These are phyloP conservation scores for Drosophila triauraria DNA, from an alignment of 1,140 invertebrate genomes.

Conservation along the genomic window DNA sequence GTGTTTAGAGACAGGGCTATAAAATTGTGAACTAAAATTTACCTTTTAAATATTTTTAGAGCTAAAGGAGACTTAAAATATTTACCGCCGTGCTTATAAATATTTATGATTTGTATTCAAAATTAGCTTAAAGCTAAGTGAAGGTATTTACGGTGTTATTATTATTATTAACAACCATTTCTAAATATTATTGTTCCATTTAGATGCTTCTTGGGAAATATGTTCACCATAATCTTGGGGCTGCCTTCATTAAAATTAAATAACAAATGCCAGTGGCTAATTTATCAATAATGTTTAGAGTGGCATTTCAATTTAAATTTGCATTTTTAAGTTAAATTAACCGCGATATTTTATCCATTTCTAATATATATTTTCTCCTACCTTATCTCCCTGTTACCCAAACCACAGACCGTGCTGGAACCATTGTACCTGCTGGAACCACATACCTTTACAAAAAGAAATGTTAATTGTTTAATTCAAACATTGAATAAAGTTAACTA, in stretches of 20 bases:
- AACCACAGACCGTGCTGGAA: constrained; percentile 67
- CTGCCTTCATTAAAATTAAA: background rate
- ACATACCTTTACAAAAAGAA: constrained; percentile 41
- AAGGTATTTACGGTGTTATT: too few relatives aligned
- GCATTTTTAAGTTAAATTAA: background rate
- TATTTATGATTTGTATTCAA: background rate
- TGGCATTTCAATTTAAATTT: too few relatives aligned
- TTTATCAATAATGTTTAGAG: background rate
- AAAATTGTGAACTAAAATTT: background rate
- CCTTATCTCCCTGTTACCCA: too few relatives aligned
- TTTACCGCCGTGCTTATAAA: too few relatives aligned
- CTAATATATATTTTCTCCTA: background rate
- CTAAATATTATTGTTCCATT: background rate
- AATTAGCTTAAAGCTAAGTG: background rate
- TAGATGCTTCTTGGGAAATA: background rate
- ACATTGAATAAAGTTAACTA: constrained; percentile 30
- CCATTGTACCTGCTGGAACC: constrained; percentile 74
- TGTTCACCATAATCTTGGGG: background rate
- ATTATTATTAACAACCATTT: too few relatives aligned
- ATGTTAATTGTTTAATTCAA: constrained; percentile 21
- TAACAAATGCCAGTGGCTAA: too few relatives aligned
- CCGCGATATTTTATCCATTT: background rate
- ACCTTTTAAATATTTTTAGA: too few relatives aligned
- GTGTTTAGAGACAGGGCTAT: too few relatives aligned
- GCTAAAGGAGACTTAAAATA: background rate